Evolutionary conservation across 30 jellyfish, hydroid and myxozoan genomes (phyloP), one percentile per base, ranked within the genome.

Genomic region (Phacellophora camtschatica): DNA sequence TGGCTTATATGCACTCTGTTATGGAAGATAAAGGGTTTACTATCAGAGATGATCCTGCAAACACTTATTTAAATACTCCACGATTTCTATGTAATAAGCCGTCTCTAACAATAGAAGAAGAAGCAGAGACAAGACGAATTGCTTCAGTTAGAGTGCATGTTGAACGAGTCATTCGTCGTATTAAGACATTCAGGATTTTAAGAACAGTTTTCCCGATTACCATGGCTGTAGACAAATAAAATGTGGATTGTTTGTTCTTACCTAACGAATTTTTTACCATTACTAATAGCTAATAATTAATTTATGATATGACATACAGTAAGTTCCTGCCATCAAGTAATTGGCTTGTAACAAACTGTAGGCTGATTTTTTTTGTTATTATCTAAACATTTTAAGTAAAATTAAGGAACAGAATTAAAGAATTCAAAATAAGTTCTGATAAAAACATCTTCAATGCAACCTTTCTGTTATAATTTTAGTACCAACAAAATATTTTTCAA

Each of bases 111-210:
- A 10, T 35, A 23, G 81, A 46, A 22, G 66, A 80, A 41, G 88
- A 68, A 35, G 22, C 31, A 12, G 61, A 66, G 67, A 80, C 92
- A 20, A 59, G 87, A 58, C 11, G 70, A 25, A 59, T 56, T 57
- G 92, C 92, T 7, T 64, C 89, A 20, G 89, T 80, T 30, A 28
- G 92, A 27, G 88, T 80, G 3, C 88, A 66, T 59, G 92, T 80
- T 1, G 88, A 80, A 65, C 30, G 92, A 20, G 89, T 82, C 20
- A 64, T 80, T 19, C 56, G 39, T 1, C 56, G 92, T 15, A 80
- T 65, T n/a, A 80, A 80, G 43, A 67, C 29, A 30, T 66, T 51
- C 63, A 4, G 36, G 25, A 66, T 65, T 12, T 1, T 64, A 19
- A 1, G 27, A 19, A 11, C 29, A 13, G 86, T 29, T 7, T 59